Conservation (phyloP, 2,113 vertebrate species). For the Tyrannus savana region DNA sequence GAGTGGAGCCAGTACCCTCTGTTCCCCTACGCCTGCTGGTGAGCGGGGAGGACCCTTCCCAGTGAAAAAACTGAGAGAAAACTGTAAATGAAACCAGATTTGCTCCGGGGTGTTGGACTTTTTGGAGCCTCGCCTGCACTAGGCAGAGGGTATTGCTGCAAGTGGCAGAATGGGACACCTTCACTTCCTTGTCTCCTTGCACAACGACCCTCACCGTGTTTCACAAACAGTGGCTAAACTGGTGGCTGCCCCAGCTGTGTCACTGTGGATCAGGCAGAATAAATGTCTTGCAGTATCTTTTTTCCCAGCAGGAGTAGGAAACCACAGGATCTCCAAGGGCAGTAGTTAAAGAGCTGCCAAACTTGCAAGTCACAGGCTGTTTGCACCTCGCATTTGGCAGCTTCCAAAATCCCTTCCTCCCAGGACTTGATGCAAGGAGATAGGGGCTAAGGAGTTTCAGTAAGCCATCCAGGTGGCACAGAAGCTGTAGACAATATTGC, state of each 20-base stretch:
- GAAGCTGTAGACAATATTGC: neutral
- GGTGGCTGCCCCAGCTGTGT: neutral
- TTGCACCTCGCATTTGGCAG: neutral
- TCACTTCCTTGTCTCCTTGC: conserved; percentile 1
- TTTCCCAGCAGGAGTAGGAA: neutral
- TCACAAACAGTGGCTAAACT: neutral
- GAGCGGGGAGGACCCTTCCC: conserved; percentile 14
- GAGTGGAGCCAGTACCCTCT: conserved; percentile 92
- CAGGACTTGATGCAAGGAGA: neutral
- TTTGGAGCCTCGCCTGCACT: neutral
- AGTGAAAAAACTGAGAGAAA: neutral
- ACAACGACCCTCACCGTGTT: neutral
- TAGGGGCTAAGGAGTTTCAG: neutral
- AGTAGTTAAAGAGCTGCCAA: neutral
- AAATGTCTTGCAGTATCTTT: neutral
- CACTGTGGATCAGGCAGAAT: neutral
- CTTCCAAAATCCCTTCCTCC: neutral
- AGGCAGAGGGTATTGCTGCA: neutral
- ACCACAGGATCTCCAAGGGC: neutral
- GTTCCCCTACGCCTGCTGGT: conserved; percentile 91
- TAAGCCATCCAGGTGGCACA: neutral
- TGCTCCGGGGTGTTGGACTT: neutral
- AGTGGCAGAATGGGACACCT: neutral
- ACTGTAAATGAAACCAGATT: conserved; percentile 36
- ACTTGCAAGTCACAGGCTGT: neutral